Evolutionary conservation across 1,140 invertebrate species (phyloP), one percentile per base, ranked within the genome.

Genomic region (Aculops lycopersici): DNA sequence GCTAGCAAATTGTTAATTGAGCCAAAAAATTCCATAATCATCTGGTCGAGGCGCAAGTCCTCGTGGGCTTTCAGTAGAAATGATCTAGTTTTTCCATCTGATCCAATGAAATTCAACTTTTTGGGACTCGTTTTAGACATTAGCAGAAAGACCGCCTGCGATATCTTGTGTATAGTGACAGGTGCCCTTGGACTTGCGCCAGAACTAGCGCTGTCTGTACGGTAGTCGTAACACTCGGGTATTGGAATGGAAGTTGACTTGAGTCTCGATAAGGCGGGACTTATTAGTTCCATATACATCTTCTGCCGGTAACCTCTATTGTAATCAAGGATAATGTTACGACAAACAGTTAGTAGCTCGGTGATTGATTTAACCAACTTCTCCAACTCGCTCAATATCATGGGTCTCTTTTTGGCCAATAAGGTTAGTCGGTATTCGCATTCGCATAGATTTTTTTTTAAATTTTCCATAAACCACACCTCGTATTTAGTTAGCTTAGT

Each of bases 1-100:
- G 63, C 51, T 86, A 73, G 46, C 75, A 80, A 77, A 44, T 74
- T 71, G 55, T 97, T 95, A 1, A 97, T 72, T 35, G 95, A 69
- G 18, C 68, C 69, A 54, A 81, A 83, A 51, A 97, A 88, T 58
- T 97, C 88, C 81, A 97, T 92, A 35, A 95, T 60, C 15, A 88
- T 66, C 42, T 73, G 80, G 56, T 97, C 90, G 57, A 80, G 86
- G 13, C 90, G 63, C 31, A 97, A 61, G 61, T 97, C 90, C 59
- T 98, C 90, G 52, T 78, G 79, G 0, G 79, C 76, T 59, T 95
- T 95, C 45, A 81, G 71, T 67, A 98, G 71, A 47, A 95, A 73
- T 39, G 71, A 65, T 58, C 94, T 94, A 8, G 60, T 51, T 49
- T 70, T 70, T 0, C 88, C 90, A 61, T 94, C 78, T 31, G 74